Base-by-base conservation (phyloP, 2,113 vertebrate genomes). In the Brachypteracias leptosomus region DNA sequence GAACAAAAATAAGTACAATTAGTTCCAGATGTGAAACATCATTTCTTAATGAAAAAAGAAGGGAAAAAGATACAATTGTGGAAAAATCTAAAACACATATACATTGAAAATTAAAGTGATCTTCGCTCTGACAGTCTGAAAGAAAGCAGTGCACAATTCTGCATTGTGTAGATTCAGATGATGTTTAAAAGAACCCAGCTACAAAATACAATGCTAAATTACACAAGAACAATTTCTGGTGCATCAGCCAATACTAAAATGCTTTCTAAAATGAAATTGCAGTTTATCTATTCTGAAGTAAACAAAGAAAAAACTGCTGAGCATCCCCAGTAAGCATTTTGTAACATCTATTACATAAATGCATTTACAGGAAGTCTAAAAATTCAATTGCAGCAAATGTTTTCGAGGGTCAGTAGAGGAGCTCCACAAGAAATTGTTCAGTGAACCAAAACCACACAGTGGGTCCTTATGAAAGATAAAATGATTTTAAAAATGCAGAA, bases 21-120 rank as follows among this genome's bases (percentile, higher is more conserved):
- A 61, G 68, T 80, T 96, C 87, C 92, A 95, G 55, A 94, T 75
- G 86, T 8, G 7, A 96, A 97, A 77, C 88, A 92, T 54, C 47
- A 96, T 96, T 97, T 94, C 36, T 63, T 95, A 85, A 71, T 72
- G 76, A 91, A 95, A 95, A 94, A 93, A 85, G 78, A 76, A 44
- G 12, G 38, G 26, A 17, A 25, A 96, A 57, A 51, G 2, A 93
- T 40, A 57, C 52, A 80, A 93, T 88, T 89, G 55, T 6, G 10
- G 57, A 79, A 91, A 85, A 94, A 76, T 22, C 65, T 7, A 79
- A 58, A 57, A 42, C 61, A 88, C 8, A 36, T 29, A 58, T 8
- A 76, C 8, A 46, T 13, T 49, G 78, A 95, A 94, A 97, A 97
- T 93, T 87, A 87, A 74, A 71, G 52, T 1, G 59, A 77, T 70